A percentile compares a stretch with the other conserved stretches of the same genome.
phyloP scores from a whole-genome alignment of 2,113 vertebrate genomes.

The Muntiacus reevesi region DNA sequence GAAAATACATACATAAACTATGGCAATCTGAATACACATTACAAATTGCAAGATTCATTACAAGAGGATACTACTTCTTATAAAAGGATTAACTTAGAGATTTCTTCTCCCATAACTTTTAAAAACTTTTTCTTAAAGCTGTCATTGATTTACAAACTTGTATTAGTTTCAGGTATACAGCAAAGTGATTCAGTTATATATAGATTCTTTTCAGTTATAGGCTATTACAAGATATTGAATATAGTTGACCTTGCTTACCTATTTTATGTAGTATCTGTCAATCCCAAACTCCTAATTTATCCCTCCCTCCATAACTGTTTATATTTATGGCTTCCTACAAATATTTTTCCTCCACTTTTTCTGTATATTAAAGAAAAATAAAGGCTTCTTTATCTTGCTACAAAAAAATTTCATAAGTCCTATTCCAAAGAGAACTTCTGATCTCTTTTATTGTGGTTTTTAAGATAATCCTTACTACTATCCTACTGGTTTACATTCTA shows the following conservation, averaged over 20 bases:
- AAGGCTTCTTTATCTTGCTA: not conserved
- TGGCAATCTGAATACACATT: not conserved
- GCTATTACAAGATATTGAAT: not conserved
- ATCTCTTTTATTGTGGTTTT: not conserved
- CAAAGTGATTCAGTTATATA: not conserved
- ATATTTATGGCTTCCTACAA: not conserved
- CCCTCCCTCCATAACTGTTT: not conserved
- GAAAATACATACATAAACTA: not conserved
- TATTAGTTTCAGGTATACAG: not conserved
- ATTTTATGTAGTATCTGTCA: not conserved
- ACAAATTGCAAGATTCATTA: slow-evolving; percentile 1
- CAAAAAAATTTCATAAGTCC: slow-evolving; percentile 2
- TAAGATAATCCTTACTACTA: slow-evolving; percentile 19
- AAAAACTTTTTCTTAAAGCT: not conserved
- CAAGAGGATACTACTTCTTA: not conserved
- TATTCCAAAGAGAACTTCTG: not conserved
- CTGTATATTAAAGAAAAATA: slow-evolving; percentile 18
- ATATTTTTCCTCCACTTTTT: not conserved
- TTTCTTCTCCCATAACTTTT: slow-evolving; percentile 14
- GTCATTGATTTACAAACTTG: not conserved
- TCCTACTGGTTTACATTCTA: slow-evolving; percentile 8
- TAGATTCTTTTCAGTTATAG: not conserved
- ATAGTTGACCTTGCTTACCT: not conserved
- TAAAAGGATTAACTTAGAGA: not conserved
- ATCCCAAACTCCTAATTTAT: not conserved